A percentile compares a stretch with the other conserved stretches of the same genome.
These are phyloP conservation scores for Helicoverpa assulta DNA, from an alignment of 2,888 invertebrate genomes.

Conservation along the genomic window DNA sequence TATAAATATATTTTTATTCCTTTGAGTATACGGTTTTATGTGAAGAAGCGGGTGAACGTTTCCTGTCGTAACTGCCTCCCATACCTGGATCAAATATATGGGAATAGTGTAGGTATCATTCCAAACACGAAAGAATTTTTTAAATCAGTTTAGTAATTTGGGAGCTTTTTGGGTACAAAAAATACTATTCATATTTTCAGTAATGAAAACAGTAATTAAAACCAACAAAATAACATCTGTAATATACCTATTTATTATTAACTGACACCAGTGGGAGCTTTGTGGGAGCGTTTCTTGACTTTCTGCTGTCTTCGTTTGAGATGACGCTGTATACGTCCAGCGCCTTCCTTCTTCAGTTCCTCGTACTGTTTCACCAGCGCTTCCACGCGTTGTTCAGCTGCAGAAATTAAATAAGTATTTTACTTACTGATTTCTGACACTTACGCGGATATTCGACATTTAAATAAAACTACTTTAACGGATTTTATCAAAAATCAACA, in stretches of 20 bases:
- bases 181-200: too few relatives aligned
- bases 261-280: slow-evolving; percentile 76
- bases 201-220: not conserved
- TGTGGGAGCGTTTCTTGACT: slow-evolving; percentile 87
- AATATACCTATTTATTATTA: slow-evolving; percentile 51
- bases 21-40: not conserved
- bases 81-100: too few relatives aligned
- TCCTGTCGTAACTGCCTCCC: too few relatives aligned
- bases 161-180: too few relatives aligned
- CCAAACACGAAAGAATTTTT: too few relatives aligned
- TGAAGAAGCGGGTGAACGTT: not conserved
- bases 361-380: slow-evolving; percentile 95
- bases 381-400: slow-evolving; percentile 94
- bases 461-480: too few relatives aligned
- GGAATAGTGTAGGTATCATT: too few relatives aligned
- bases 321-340: slow-evolving; percentile 94
- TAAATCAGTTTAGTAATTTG: too few relatives aligned
- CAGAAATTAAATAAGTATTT: slow-evolving; percentile 61
- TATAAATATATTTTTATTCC: not conserved
- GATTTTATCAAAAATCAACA: too few relatives aligned
- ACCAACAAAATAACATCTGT: not conserved
- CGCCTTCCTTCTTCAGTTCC: slow-evolving; percentile 92
- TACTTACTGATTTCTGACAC: too few relatives aligned
- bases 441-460: too few relatives aligned
- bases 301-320: slow-evolving; percentile 95